phyloP scores from a whole-genome alignment of 2,888 invertebrate species.

The Pandemis heparana region DNA sequence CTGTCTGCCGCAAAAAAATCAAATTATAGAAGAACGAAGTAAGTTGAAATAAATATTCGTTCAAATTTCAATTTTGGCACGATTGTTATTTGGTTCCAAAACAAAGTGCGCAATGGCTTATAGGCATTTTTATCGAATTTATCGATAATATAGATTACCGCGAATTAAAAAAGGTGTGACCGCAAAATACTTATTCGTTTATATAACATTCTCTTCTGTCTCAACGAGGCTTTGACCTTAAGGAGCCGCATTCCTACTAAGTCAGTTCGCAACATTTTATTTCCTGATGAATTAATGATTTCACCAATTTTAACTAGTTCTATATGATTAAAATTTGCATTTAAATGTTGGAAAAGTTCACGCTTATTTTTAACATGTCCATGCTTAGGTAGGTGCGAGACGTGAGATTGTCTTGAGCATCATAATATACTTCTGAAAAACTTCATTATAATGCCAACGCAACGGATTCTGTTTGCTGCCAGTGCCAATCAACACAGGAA shows the following conservation, averaged over 20 bases:
- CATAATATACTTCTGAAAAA: not conserved
- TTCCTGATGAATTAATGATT: constrained; percentile 32
- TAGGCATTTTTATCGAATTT: not conserved
- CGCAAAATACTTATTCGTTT: constrained; percentile 5
- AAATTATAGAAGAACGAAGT: not conserved
- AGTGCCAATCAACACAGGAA: not conserved
- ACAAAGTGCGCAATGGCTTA: too few species aligned
- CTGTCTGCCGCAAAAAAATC: constrained; percentile 31
- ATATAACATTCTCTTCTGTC: constrained; percentile 20
- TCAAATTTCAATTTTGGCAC: not conserved
- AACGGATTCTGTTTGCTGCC: too few species aligned
- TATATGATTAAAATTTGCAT: not conserved
- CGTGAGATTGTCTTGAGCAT: not conserved
- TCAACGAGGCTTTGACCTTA: constrained; percentile 31
- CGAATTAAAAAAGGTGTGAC: not conserved
- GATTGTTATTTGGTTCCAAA: not conserved
- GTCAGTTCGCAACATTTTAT: constrained; percentile 16
- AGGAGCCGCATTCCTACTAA: constrained; percentile 34
- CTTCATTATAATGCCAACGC: not conserved
- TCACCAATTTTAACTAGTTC: constrained; percentile 1
- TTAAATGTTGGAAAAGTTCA: not conserved
- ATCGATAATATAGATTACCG: not conserved
- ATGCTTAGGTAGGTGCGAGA: not conserved
- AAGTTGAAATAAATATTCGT: not conserved
- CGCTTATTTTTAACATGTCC: not conserved